Conservation (phyloP, 2,888 invertebrate genomes). For the Ypsolopha scabrella region DNA sequence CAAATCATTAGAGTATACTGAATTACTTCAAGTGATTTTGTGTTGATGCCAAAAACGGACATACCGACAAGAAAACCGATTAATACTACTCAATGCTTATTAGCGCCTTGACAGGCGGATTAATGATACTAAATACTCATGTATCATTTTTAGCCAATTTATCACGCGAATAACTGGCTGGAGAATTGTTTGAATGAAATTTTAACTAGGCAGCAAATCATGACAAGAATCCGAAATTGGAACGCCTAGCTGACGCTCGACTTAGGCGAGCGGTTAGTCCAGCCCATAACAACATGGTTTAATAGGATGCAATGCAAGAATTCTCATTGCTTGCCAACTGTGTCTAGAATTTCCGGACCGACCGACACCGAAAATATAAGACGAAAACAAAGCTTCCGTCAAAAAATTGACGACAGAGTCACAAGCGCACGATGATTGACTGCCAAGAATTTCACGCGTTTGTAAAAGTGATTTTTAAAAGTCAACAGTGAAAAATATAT, state of each 20-base stretch:
- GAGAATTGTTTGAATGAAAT: constrained; percentile 22
- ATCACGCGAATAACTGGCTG: neutral
- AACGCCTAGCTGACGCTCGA: constrained; percentile 29
- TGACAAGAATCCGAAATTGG: constrained; percentile 22
- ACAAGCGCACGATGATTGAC: constrained; percentile 9
- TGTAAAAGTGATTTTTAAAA: constrained; percentile 28
- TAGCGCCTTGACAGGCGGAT: no score
- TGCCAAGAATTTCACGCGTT: constrained; percentile 35
- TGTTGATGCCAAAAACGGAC: neutral
- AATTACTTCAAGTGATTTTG: no score
- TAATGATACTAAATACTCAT: neutral
- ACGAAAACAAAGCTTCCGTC: no score
- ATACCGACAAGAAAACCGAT: neutral
- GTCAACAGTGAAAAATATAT: constrained; percentile 36
- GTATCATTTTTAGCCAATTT: neutral
- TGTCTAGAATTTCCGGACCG: no score
- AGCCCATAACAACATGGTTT: constrained; percentile 21
- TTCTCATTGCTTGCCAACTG: no score
- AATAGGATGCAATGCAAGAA: no score
- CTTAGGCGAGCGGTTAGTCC: constrained; percentile 27
- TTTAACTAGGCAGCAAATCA: constrained; percentile 31
- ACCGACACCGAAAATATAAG: no score
- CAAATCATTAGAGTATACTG: no score
- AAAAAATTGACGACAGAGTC: no score
- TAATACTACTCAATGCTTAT: no score